These are phyloP conservation scores for Mythimna ferrago DNA, from an alignment of 2,888 invertebrate genomes.

Conservation along the genomic window DNA sequence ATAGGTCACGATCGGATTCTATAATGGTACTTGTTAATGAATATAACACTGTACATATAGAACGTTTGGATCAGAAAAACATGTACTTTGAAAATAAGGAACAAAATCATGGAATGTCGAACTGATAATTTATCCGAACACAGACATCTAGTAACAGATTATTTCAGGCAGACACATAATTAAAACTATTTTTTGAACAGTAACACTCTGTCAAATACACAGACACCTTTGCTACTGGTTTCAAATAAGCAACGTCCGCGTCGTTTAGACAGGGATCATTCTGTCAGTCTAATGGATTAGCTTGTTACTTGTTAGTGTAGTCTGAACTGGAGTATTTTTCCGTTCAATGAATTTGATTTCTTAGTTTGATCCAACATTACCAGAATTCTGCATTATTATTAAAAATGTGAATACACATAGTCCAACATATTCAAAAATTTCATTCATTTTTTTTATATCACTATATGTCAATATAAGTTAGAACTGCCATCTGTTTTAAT, in stretches of 20 bases:
- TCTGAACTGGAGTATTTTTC: slow-evolving; percentile 5
- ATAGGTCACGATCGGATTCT: slow-evolving; percentile 12
- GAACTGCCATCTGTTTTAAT: neutral
- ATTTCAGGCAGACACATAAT: slow-evolving; percentile 6
- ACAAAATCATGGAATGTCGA: neutral
- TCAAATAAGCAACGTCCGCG: slow-evolving; percentile 19
- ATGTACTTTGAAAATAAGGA: neutral
- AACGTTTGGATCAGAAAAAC: neutral
- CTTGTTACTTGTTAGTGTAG: slow-evolving; percentile 5
- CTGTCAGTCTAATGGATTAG: slow-evolving; percentile 12
- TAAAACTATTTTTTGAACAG: slow-evolving; percentile 8
- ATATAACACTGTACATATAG: neutral
- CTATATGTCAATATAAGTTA: neutral
- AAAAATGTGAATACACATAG: too few relatives aligned
- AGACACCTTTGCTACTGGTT: slow-evolving; percentile 3
- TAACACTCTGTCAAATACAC: slow-evolving; percentile 16
- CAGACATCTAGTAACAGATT: neutral
- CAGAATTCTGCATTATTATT: neutral
- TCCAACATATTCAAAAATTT: neutral
- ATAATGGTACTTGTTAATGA: slow-evolving; percentile 13
- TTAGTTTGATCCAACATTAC: neutral
- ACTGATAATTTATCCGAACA: slow-evolving; percentile 6
- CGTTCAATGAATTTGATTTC: neutral
- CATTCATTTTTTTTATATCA: neutral
- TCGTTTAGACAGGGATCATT: slow-evolving; percentile 14